A percentile compares a stretch with the other conserved stretches of the same genome.
Conservation (phyloP, 1,140 invertebrate species). For the Trichomalopsis sarcophagae region DNA sequence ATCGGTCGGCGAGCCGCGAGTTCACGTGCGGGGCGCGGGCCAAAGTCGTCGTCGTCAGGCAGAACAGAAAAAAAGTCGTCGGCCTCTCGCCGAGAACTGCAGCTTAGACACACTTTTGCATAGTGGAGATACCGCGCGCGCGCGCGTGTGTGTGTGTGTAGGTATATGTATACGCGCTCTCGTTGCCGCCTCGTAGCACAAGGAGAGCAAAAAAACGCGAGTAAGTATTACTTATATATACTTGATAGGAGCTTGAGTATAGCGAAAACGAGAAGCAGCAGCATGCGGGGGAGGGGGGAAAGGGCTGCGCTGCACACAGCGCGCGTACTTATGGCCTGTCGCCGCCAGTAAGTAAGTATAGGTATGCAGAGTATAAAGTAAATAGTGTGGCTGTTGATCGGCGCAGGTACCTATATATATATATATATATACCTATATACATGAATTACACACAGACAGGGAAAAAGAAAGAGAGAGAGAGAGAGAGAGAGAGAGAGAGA, state of each 20-base stretch:
- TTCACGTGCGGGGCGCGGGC: neutral
- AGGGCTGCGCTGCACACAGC: neutral
- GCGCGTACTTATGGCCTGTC: too few relatives aligned
- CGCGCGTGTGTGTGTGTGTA: neutral
- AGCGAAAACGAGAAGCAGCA: neutral
- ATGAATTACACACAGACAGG: too few relatives aligned
- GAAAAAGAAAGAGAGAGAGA: too few relatives aligned
- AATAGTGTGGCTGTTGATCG: neutral
- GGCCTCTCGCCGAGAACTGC: neutral
- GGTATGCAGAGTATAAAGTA: neutral
- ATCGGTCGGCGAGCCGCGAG: neutral
- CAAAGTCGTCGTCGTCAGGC: neutral
- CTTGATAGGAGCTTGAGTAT: neutral
- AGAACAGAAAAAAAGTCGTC: neutral
- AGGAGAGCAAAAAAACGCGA: neutral
- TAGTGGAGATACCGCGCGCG: slow-evolving; percentile 26
- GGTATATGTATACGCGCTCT: neutral
- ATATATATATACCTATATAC: too few relatives aligned
- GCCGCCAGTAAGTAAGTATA: too few relatives aligned
- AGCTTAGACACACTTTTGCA: slow-evolving; percentile 28
- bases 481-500: too few relatives aligned
- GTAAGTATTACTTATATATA: neutral
- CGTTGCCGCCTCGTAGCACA: neutral
- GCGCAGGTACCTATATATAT: too few relatives aligned
- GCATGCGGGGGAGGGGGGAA: neutral